These are phyloP conservation scores for Chlamydotis undulata DNA, from an alignment of 2,113 vertebrate species.

Conservation along the genomic window DNA sequence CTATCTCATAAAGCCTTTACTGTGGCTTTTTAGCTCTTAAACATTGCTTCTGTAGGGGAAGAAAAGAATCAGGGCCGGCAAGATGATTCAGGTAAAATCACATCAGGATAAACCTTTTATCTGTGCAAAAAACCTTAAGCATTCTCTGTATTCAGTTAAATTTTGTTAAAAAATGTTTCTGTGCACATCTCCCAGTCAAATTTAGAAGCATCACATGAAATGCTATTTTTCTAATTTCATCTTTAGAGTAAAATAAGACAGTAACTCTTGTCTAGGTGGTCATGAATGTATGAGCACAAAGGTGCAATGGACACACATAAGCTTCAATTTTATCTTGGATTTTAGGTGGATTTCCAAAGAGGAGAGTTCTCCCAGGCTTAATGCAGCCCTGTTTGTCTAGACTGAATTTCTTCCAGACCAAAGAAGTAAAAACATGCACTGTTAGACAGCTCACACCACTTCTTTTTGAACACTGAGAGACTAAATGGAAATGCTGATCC, in stretches of 20 bases:
- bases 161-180: not conserved
- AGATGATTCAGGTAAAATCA: not conserved
- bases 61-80: not conserved
- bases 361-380: not conserved
- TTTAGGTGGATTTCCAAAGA: not conserved
- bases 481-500: not conserved
- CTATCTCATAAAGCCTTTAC: not conserved
- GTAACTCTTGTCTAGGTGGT: not conserved
- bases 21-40: not conserved
- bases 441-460: not conserved
- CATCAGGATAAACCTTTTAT: not conserved
- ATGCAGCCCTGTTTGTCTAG: not conserved
- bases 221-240: not conserved
- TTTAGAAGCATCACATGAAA: not conserved
- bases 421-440: not conserved
- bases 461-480: not conserved
- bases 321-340: not conserved
- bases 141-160: not conserved
- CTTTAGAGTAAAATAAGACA: not conserved
- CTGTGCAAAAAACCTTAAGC: rapidly evolving
- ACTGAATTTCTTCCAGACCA: not conserved
- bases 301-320: not conserved
- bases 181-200: not conserved
- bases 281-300: not conserved
- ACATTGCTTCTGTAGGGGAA: not conserved